phyloP scores from a whole-genome alignment of 2,888 invertebrate species.

The Leptogaster cylindrica region DNA sequence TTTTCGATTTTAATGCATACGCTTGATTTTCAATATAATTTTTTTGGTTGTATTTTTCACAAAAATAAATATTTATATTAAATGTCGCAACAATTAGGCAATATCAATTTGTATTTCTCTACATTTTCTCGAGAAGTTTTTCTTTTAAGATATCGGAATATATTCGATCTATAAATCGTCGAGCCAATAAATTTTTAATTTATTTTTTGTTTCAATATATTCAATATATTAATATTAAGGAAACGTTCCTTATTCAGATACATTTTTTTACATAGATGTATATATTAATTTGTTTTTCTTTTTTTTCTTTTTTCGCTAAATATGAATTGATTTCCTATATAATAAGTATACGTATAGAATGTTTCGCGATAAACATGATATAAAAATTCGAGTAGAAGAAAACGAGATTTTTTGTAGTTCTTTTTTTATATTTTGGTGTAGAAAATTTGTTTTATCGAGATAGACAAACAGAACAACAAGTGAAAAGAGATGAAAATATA shows the following conservation, averaged over 20 bases:
- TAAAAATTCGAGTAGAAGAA: slow-evolving; percentile 40
- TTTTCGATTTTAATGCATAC: slow-evolving; percentile 21
- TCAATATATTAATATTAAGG: too few species aligned
- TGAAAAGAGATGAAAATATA: slow-evolving; percentile 21
- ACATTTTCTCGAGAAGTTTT: too few species aligned
- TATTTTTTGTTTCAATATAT: too few species aligned
- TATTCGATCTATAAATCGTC: too few species aligned
- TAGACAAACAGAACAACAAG: too few species aligned
- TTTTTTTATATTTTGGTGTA: slow-evolving; percentile 4
- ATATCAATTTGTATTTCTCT: too few species aligned
- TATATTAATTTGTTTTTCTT: neutral
- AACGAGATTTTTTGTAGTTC: slow-evolving; percentile 18
- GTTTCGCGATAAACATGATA: slow-evolving; percentile 25
- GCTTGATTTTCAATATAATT: neutral
- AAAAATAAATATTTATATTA: too few species aligned
- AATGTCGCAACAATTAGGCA: too few species aligned
- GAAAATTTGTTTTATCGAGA: slow-evolving; percentile 23
- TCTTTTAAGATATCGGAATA: too few species aligned
- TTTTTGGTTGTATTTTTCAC: neutral
- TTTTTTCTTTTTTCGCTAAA: slow-evolving; percentile 17
- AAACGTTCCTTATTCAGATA: too few species aligned
- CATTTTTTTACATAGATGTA: too few species aligned
- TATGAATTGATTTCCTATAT: slow-evolving; percentile 5
- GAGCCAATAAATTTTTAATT: too few species aligned
- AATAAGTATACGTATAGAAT: slow-evolving; percentile 21